Evolutionary conservation across 2,888 invertebrate species (phyloP).

Genomic region (Tetranychus piercei): DNA sequence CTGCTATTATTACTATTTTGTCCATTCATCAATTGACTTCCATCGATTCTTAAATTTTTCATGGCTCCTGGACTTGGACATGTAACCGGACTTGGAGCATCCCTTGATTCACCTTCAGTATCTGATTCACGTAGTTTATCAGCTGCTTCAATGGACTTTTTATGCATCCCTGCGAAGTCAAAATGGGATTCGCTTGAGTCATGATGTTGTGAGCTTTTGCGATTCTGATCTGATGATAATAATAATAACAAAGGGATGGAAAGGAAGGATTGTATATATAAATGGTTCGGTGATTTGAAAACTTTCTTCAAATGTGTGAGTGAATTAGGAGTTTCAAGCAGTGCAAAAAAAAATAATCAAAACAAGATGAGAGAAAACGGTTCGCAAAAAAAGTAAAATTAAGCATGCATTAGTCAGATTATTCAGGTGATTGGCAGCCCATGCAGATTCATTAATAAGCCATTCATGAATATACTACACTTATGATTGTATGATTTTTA

Average conservation of each 20-base stretch:
- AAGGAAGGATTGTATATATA: not conserved
- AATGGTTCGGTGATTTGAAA: not conserved
- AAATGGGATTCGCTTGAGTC: constrained; percentile 12
- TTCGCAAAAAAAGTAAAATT: no score
- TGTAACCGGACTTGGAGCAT: constrained; percentile 5
- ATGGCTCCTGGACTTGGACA: not conserved
- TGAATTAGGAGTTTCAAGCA: no score
- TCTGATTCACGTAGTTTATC: constrained; percentile 55
- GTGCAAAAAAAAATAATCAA: no score
- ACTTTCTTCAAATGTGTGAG: constrained; percentile 3
- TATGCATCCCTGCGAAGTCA: constrained; percentile 70
- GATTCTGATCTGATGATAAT: constrained; percentile 14
- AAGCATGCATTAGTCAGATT: no score
- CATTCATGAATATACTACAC: no score
- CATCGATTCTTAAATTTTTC: constrained; percentile 4
- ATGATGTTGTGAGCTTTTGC: constrained; percentile 11
- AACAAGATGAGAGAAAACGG: no score
- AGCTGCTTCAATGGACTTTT: constrained; percentile 91
- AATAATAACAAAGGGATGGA: not conserved
- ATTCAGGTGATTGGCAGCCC: no score
- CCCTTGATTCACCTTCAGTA: not conserved
- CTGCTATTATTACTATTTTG: not conserved
- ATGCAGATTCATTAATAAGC: no score
- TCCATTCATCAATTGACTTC: not conserved
- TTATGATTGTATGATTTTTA: no score